Conservation (phyloP, 2,797 vertebrate genomes). For the Muraenolepis orangiensis region DNA sequence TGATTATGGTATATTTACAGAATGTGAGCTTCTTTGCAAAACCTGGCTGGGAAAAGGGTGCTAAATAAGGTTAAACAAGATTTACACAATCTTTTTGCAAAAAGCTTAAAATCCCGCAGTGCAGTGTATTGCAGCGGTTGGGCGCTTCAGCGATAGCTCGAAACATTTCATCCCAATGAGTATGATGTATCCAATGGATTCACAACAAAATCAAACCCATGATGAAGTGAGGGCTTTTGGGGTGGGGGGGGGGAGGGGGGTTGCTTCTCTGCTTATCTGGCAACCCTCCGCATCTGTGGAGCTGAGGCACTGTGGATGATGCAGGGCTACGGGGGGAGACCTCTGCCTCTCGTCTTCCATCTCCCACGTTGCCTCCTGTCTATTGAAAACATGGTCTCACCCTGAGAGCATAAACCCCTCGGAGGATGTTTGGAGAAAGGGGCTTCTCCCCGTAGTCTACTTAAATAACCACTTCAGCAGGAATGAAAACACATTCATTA, state of each 20-base stretch:
- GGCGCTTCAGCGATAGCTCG: background rate
- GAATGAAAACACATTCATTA: conserved; percentile 69
- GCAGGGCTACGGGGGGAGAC: background rate
- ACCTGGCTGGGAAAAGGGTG: conserved; percentile 46
- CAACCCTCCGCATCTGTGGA: background rate
- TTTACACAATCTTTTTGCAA: background rate
- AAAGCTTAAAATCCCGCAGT: conserved; percentile 17
- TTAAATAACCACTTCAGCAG: conserved; percentile 69
- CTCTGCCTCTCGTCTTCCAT: conserved; percentile 2
- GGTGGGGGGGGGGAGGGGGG: background rate
- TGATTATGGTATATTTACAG: conserved; percentile 48
- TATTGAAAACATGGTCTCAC: conserved; percentile 59
- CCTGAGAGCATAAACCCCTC: conserved; percentile 47
- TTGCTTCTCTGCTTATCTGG: too few relatives aligned
- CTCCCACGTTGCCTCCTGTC: conserved; percentile 35
- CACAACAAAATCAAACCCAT: background rate
- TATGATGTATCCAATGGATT: conserved; percentile 3
- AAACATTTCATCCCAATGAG: background rate
- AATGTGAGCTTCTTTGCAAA: conserved; percentile 60
- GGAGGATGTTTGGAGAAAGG: conserved; percentile 57
- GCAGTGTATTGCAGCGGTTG: conserved; percentile 9
- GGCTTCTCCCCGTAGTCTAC: conserved; percentile 57
- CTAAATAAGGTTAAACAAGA: conserved; percentile 31
- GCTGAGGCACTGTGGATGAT: conserved; percentile 1
- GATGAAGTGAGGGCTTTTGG: background rate